phyloP scores from a whole-genome alignment of 2,888 invertebrate genomes.

The Tipula helvola region DNA sequence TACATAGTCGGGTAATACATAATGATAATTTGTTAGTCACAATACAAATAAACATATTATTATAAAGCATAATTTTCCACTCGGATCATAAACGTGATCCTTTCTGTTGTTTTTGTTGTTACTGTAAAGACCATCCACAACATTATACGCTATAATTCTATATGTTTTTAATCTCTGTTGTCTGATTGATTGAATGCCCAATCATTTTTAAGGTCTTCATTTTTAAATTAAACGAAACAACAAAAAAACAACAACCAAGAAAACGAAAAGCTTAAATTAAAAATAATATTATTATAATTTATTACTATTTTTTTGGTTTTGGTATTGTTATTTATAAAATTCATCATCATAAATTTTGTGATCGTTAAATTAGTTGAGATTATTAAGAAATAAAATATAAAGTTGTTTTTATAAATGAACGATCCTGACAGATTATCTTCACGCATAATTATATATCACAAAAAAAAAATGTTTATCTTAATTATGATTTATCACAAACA shows the following conservation, averaged over 20 bases:
- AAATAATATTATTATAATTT: conserved; percentile 4
- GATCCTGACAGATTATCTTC: conserved; percentile 9
- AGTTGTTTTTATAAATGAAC: not conserved
- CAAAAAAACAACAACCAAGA: not conserved
- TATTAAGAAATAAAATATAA: not conserved
- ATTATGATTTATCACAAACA: not conserved
- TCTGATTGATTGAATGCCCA: not conserved
- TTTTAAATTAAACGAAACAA: not conserved
- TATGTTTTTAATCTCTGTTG: not conserved
- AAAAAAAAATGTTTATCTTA: not conserved
- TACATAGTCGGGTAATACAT: not conserved
- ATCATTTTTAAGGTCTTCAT: not conserved
- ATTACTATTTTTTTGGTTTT: not conserved
- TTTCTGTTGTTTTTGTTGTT: not conserved
- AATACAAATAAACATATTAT: not conserved
- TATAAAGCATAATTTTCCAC: not conserved
- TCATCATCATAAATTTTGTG: conserved; percentile 7
- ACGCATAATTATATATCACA: conserved; percentile 5
- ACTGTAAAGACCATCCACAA: not conserved
- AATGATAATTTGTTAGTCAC: conserved; percentile 7
- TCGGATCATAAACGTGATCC: not conserved
- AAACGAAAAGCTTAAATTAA: not conserved
- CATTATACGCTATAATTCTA: not conserved
- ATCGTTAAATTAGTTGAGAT: conserved; percentile 5
- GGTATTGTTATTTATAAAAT: not conserved